Base-by-base conservation (phyloP, 2,113 vertebrate genomes). In the Notiomystis cincta region DNA sequence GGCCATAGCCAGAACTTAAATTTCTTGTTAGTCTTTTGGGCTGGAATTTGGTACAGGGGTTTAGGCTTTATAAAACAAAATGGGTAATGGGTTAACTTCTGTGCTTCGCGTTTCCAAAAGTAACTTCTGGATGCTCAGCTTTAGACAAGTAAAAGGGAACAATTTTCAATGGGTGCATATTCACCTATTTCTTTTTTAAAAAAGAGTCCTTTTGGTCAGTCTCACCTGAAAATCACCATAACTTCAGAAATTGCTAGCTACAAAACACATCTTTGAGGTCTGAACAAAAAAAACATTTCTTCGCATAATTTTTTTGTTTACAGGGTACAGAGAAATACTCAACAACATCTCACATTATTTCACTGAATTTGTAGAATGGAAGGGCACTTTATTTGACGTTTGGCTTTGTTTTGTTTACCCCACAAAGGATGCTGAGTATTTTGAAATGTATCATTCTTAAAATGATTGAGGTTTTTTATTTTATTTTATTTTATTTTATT, bases 391-490 rank as follows among this genome's bases (percentile, higher is more conserved):
- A 47, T 64, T 58, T 66, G 11, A 77, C 31, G 40, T 45, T 78
- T 45, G 61, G 28, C 57, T 82, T 85, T 1, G 0, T 64, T 87
- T 56, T 72, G n/a, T 44, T 18, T 65, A 62, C 12, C 56, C 51
- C 22, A 35, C 38, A 78, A 60, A 40, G 58, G 21, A 61, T 57
- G 21, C 16, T 19, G 33, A 50, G 21, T 72, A 54, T 72, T 82
- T 90, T 72, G 50, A 89, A 66, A 33, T 22, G 14, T 85, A 44
- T 90, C 50, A 47, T 42, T 13, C 28, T 65, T 82, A 20, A 91
- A 95, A 80, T 58, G 0, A 65, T 62, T 58, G 35, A 18, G 0
- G 0, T 2, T 1, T 2, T 15, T 21, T 28, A 40, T 58, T 42
- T 33, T 21, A 54, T 65, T 72, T 67, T 67, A 45, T 88, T 15